A percentile compares a stretch with the other conserved stretches of the same genome.
Conservation (phyloP, 2,888 invertebrate species). For the Agrotis ipsilon region DNA sequence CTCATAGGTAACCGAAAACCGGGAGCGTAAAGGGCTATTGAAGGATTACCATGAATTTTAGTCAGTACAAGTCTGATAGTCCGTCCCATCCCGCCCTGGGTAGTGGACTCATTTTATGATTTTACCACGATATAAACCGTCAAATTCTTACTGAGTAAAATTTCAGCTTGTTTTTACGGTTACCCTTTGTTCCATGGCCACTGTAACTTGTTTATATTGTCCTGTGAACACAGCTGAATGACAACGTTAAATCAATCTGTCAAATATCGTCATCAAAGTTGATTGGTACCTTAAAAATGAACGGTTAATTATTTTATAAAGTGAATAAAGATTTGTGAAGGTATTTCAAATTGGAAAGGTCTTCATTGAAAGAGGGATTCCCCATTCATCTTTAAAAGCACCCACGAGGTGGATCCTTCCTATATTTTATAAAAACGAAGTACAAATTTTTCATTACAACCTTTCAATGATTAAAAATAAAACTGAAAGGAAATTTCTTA, state of each 20-base stretch:
- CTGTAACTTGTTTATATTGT: too few species aligned
- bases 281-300: neutral
- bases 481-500: neutral
- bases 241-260: neutral
- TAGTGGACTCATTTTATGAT: too few species aligned
- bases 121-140: too few species aligned
- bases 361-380: neutral
- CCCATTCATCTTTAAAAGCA: neutral
- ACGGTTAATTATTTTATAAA: neutral
- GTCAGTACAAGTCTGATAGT: too few species aligned
- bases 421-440: neutral
- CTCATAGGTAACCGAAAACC: too few species aligned
- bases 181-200: too few species aligned
- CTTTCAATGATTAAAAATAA: conserved; percentile 1
- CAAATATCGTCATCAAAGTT: neutral
- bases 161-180: too few species aligned
- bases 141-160: too few species aligned
- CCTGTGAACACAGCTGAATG: too few species aligned
- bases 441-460: conserved; percentile 4
- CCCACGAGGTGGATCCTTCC: neutral
- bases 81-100: too few species aligned
- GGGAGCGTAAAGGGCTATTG: too few species aligned
- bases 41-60: too few species aligned
- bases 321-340: neutral
- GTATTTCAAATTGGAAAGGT: neutral